phyloP scores from a whole-genome alignment of 2,113 vertebrate genomes.

The Pseudorhombus dupliciocellatus region DNA sequence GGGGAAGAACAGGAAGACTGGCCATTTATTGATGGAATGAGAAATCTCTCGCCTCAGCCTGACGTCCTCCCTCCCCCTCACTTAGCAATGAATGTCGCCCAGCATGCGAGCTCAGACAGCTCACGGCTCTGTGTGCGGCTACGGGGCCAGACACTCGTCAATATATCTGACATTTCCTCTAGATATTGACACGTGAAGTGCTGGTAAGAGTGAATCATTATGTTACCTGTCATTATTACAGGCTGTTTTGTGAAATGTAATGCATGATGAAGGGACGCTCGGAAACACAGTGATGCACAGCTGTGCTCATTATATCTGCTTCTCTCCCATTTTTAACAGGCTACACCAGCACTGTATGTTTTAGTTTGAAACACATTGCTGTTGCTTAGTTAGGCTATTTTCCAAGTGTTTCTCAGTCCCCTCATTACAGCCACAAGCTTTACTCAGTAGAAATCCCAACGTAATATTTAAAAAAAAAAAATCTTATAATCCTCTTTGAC shows the following conservation, averaged over 20 bases:
- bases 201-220: not conserved
- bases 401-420: no score
- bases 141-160: not conserved
- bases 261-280: not conserved
- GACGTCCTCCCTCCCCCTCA: conserved; percentile 65
- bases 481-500: no score
- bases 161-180: conserved; percentile 32
- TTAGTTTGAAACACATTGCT: no score
- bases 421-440: no score
- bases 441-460: no score
- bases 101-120: conserved; percentile 21
- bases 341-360: no score
- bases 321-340: no score
- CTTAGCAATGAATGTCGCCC: conserved; percentile 59
- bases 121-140: conserved; percentile 3
- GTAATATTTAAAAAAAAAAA: no score
- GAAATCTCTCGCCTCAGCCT: conserved; percentile 55
- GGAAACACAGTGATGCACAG: not conserved
- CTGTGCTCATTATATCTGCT: not conserved
- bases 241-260: not conserved
- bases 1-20: conserved; percentile 49
- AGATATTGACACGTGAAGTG: conserved; percentile 1
- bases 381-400: no score
- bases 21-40: conserved; percentile 73
- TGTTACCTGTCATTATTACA: not conserved